Conservation (phyloP, 2,113 vertebrate genomes). For the Brachypteracias leptosomus region DNA sequence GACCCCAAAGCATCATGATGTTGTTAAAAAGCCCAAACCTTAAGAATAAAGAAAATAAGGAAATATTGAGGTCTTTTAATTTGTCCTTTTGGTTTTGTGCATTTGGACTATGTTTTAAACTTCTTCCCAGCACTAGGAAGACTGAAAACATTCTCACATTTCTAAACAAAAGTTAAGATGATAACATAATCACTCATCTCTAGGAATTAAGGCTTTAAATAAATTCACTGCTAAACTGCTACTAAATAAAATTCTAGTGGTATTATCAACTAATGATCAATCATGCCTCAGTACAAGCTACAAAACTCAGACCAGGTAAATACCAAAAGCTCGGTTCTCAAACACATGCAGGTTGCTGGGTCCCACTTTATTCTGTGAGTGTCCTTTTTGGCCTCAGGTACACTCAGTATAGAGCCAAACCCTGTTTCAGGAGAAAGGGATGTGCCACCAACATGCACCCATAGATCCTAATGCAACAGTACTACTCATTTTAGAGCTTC, state of each 20-base stretch:
- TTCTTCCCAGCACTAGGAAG: background rate
- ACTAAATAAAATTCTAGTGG: background rate
- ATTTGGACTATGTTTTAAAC: background rate
- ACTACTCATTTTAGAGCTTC: background rate
- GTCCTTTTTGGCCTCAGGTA: background rate
- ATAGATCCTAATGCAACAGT: background rate
- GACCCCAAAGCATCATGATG: background rate
- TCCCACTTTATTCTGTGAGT: background rate
- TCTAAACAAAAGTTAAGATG: background rate
- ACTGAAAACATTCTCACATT: background rate
- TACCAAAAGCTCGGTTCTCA: background rate
- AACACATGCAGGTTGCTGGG: background rate
- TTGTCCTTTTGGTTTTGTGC: background rate
- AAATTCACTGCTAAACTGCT: background rate
- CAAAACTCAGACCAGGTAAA: background rate
- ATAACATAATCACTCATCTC: background rate
- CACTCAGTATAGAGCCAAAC: background rate
- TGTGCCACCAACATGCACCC: background rate
- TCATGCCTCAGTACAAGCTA: background rate
- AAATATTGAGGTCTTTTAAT: background rate
- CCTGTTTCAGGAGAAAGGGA: background rate
- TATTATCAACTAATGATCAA: background rate
- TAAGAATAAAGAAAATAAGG: background rate
- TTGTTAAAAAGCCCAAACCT: background rate
- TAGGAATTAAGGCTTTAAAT: background rate